Evolutionary conservation across 2,113 vertebrate species (phyloP), one percentile per base, ranked within the genome.

Genomic region (Corvus cornix): DNA sequence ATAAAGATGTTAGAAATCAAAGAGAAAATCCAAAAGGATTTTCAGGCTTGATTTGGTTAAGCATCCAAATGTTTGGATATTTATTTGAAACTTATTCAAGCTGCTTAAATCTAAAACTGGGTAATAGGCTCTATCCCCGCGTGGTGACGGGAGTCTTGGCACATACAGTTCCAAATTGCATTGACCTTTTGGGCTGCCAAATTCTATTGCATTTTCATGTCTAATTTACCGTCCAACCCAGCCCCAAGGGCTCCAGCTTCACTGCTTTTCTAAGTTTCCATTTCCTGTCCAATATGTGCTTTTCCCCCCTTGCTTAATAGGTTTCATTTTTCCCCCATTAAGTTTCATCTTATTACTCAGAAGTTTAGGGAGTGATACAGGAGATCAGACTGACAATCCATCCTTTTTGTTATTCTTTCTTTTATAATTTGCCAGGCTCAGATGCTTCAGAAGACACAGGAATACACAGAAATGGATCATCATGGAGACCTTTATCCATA

Each of bases 141-240:
- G 77, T 5, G 1, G 68, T 86, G 84, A 76, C 2, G 21, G 93
- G 35, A 87, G 70, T 33, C 95, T 80, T 94, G 96, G 96, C 95
- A 94, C 91, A 91, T 7, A 10, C 55, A 51, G 81, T 74, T 84
- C 92, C 95, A 95, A 93, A 97, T 94, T 80, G 76, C 92, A 88
- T 77, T 97, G 96, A 96, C 95, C 95, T 96, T 96, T 97, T 93
- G 90, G 53, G 41, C 94, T 97, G 97, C 97, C 95, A 96, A 96
- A 96, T 91, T 93, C 84, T 56, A 94, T 96, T 89, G 86, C 95
- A 72, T 96, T 96, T 96, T 91, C 59, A n/a, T 96, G 87, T 96
- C 95, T 97, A 93, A 96, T 96, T 96, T 92, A 90, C 92, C 91
- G 86, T 75, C 91, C 94, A 77, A 60, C n/a, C 63, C 93, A 94